Conservation (phyloP, 2,888 invertebrate species). For the Helobdella robusta region DNA sequence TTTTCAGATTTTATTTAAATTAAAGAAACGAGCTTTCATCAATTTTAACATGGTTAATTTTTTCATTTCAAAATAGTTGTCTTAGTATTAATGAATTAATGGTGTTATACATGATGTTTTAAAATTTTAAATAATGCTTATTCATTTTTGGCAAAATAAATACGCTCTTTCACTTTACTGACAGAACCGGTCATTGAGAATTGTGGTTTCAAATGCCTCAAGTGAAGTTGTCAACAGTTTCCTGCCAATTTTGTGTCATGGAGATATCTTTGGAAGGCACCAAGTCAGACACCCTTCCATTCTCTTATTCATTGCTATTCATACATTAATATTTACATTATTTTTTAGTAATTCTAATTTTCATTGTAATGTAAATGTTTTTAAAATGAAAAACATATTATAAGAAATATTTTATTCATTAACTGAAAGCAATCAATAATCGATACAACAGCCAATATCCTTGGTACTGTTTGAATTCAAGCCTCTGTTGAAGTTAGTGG, state of each 20-base stretch:
- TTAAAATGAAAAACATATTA: background rate
- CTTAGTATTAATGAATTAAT: too few species aligned
- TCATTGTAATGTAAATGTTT: conserved; percentile 3
- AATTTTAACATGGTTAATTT: too few species aligned
- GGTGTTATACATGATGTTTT: too few species aligned
- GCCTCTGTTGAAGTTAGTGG: background rate
- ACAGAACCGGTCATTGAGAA: background rate
- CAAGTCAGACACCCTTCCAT: too few species aligned
- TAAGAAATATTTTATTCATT: background rate
- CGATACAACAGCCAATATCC: background rate
- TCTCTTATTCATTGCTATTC: background rate
- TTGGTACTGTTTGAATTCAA: conserved; percentile 24
- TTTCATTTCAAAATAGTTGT: too few species aligned
- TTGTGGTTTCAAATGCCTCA: conserved; percentile 19
- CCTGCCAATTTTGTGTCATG: conserved; percentile 17
- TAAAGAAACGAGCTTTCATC: too few species aligned
- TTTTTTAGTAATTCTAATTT: background rate
- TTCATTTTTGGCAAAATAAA: too few species aligned
- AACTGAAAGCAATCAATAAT: background rate
- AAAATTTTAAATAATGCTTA: too few species aligned
- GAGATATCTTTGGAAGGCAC: conserved; percentile 16
- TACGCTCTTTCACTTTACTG: too few species aligned
- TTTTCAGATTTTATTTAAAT: too few species aligned
- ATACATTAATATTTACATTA: background rate
- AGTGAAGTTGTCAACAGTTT: conserved; percentile 13